Base-by-base conservation (phyloP, 2,113 vertebrate genomes). In the Polypterus senegalus region DNA sequence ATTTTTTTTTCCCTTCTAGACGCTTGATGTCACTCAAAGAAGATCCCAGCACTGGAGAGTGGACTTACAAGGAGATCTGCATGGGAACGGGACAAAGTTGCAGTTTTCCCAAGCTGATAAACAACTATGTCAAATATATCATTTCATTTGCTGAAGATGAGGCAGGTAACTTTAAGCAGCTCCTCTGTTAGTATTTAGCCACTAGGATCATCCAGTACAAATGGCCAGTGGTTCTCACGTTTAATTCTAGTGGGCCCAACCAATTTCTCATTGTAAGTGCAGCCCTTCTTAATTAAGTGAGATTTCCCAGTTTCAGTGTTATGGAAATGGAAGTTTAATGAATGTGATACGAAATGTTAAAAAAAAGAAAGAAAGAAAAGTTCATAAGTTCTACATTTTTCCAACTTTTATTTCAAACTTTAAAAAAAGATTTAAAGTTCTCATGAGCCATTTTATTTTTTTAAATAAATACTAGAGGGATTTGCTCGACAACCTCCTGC, bases 111-210 rank as follows among this genome's bases (percentile, higher is more conserved):
- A 87, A 79, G 73, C 83, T 89, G 63, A 87, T 88, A 66, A 84
- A 90, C 74, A 83, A 71, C 67, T 84, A 87, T 65, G 83, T 83
- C 63, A 86, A 80, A 72, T 88, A 90, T 68, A 86, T 90, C 66
- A 90, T 90, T 73, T 90, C 88, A 5, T 90, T 90, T 66, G 87
- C 79, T 47, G 87, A 90, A 72, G 86, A 90, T 51, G 88, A 90
- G 74, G 85, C 88, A 74, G 86, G 88, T 88, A 86, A 79, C 66
- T 45, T 61, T 65, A 61, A 65, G 27, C 27, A 27, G 27, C n/a
- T 43, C 11, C 46, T 27, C 27, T 1, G 44, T 43, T 60, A 11
- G 6, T 4, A 7, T 53, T 8, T 8, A 7, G 3, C 54, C 4
- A 4, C 54, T 5, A 56, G 54, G n/a, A 56, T 10, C 54, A 7